Conservation (phyloP, 2,113 vertebrate species). For the Chascanopsetta lugubris region DNA sequence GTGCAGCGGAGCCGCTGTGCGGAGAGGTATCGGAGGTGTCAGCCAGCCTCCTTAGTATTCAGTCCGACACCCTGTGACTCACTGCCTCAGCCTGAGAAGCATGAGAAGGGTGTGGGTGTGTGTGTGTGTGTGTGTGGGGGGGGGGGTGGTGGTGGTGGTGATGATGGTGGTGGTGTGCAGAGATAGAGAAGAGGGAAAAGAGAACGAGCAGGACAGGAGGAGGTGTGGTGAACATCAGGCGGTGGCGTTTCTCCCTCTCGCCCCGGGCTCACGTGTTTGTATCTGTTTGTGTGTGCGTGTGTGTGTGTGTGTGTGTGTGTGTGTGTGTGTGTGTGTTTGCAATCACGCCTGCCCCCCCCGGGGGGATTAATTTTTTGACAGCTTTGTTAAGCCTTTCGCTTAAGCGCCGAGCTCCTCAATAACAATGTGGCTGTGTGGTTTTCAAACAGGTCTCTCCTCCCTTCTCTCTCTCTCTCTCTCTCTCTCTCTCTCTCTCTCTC, state of each 20-base stretch:
- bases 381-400: slow-evolving; percentile 71
- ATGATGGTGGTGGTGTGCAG: not conserved
- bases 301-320: slow-evolving; percentile 67
- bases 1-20: slow-evolving; percentile 56
- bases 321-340: too few species aligned
- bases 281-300: slow-evolving; percentile 63
- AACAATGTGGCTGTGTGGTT: slow-evolving; percentile 51
- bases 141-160: too few species aligned
- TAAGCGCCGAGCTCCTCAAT: slow-evolving; percentile 58
- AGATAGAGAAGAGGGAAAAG: slow-evolving; percentile 50
- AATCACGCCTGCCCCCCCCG: too few species aligned
- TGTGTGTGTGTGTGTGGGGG: too few species aligned
- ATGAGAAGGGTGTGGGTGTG: slow-evolving; percentile 47
- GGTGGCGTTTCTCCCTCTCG: slow-evolving; percentile 51
- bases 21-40: slow-evolving; percentile 70
- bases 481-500: not conserved
- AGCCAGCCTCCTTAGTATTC: slow-evolving; percentile 82
- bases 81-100: slow-evolving; percentile 76
- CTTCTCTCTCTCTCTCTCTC: not conserved
- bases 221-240: slow-evolving; percentile 68
- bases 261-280: slow-evolving; percentile 70
- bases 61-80: slow-evolving; percentile 80
- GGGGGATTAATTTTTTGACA: slow-evolving; percentile 78
- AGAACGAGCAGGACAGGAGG: slow-evolving; percentile 52
- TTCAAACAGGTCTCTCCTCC: slow-evolving; percentile 51